phyloP scores from a whole-genome alignment of 2,113 vertebrate genomes.

The Oryzias woworae region DNA sequence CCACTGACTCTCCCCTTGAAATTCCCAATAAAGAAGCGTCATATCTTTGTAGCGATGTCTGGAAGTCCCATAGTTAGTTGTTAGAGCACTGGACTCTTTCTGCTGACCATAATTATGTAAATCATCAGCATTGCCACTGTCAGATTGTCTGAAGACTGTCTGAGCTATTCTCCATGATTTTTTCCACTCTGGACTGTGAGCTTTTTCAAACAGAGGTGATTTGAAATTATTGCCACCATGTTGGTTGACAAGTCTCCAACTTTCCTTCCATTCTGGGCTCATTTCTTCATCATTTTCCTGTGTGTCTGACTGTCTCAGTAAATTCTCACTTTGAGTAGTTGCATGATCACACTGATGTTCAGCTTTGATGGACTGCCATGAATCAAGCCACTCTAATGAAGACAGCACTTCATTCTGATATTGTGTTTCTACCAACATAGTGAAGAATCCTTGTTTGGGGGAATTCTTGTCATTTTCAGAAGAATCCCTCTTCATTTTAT shows the following conservation, averaged over 20 bases:
- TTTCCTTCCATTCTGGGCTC: conserved; percentile 31
- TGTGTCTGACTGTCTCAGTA: background rate
- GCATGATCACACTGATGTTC: background rate
- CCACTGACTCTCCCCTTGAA: conserved; percentile 44
- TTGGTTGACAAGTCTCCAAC: conserved; percentile 57
- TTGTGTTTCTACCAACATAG: conserved; percentile 32
- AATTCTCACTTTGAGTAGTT: background rate
- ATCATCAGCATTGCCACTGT: background rate
- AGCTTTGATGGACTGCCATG: conserved; percentile 59
- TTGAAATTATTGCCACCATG: conserved; percentile 18
- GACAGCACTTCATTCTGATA: conserved; percentile 17
- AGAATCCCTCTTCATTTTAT: conserved; percentile 5
- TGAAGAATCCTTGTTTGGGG: conserved; percentile 14
- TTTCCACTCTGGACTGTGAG: conserved; percentile 29
- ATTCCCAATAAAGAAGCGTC: conserved; percentile 19
- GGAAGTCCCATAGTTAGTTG: conserved; percentile 3
- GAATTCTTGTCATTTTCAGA: background rate
- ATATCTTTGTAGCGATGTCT: conserved; percentile 23
- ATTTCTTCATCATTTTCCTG: background rate
- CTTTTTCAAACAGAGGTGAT: background rate
- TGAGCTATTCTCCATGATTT: conserved; percentile 48
- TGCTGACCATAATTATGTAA: background rate
- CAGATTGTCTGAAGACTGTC: conserved; percentile 6
- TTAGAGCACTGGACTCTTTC: background rate
- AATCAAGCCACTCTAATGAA: conserved; percentile 55